A percentile compares a stretch with the other conserved stretches of the same genome.
Evolutionary conservation across 35 echinoderm and acorn worm species (phyloP).

Genomic region (Ophiothrix spiculata): DNA sequence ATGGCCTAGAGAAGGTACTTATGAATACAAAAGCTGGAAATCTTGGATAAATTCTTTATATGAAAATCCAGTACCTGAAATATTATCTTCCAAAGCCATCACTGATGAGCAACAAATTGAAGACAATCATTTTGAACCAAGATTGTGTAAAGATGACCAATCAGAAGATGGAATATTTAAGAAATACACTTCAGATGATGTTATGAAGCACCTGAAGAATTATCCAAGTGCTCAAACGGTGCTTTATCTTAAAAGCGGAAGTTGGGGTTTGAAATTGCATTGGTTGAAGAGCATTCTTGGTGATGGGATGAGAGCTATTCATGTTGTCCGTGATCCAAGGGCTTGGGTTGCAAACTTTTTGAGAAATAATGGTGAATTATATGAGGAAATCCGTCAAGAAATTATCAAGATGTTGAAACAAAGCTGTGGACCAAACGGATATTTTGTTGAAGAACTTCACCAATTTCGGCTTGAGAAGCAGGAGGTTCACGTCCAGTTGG

Average conservation of each 20-base stretch:
- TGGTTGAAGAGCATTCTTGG: slow-evolving; percentile 69
- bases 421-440: slow-evolving; percentile 40
- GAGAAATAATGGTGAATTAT: slow-evolving; percentile 43
- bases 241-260: slow-evolving; percentile 69
- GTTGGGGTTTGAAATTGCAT: slow-evolving; percentile 84
- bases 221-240: slow-evolving; percentile 65
- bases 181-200: slow-evolving; percentile 45
- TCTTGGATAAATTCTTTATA: not conserved
- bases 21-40: not conserved
- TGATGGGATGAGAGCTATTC: slow-evolving; percentile 50
- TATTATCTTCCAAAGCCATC: not conserved
- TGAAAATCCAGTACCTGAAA: not conserved
- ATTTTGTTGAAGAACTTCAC: slow-evolving; percentile 57
- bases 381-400: slow-evolving; percentile 42
- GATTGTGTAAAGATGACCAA: not conserved
- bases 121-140: not conserved
- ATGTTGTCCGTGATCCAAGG: slow-evolving; percentile 84
- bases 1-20: slow-evolving; percentile 43
- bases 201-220: slow-evolving; percentile 25
- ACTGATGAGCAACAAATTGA: not conserved
- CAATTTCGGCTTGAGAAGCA: slow-evolving; percentile 38
- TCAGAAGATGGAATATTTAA: slow-evolving; percentile 61
- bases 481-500: slow-evolving; percentile 52
- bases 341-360: slow-evolving; percentile 77
- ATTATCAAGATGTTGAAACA: slow-evolving; percentile 52